Base-by-base conservation (phyloP, 2,888 invertebrate species). In the Panopea generosa region DNA sequence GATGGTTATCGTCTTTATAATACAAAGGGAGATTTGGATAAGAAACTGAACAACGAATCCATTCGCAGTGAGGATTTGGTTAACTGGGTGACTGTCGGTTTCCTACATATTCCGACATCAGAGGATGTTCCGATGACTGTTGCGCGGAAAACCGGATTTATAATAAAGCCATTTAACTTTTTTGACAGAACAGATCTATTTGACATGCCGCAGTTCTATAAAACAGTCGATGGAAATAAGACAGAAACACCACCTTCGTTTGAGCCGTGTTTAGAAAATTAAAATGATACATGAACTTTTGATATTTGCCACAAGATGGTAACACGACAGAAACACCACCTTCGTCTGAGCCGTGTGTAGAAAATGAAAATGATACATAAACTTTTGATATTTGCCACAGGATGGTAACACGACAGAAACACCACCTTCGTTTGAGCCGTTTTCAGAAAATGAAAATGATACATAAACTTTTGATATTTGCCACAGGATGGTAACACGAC, bases 71-170 rank as follows among this genome's bases (percentile, higher is more conserved):
- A 77, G 38, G 82, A 82, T 56, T 20, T 84, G 1, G 82, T 84
- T 14, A 49, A 71, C 14, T 84, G 81, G 81, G 26, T 84, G 18
- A 77, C 60, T 16, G 67, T 73, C 2, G 74, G 72, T 20, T 82
- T 84, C 53, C 50, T 69, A 0, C 81, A 84, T 49, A 55, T 77
- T 22, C 83, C 83, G 1, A 72, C 78, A 18, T 52, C 78, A 1
- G 83, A 84, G 49, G 83, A 84, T 45, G 68, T 82, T 11, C 81
- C 83, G 1, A 79, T 84, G 76, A 82, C 83, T 16, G 56, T 76
- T 24, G 55, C 68, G 18, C 74, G 60, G 1, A 33, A 63, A 6
- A 50, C 63, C 1, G 78, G 83, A 9, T 83, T 83, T 53, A 50
- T 57, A n/a, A 50, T 83, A 14, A 81, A 81, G 60, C 83, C 83